Base-by-base conservation (phyloP, 37 sponge, comb jelly and placozoan species). In the Ianthella basta region DNA sequence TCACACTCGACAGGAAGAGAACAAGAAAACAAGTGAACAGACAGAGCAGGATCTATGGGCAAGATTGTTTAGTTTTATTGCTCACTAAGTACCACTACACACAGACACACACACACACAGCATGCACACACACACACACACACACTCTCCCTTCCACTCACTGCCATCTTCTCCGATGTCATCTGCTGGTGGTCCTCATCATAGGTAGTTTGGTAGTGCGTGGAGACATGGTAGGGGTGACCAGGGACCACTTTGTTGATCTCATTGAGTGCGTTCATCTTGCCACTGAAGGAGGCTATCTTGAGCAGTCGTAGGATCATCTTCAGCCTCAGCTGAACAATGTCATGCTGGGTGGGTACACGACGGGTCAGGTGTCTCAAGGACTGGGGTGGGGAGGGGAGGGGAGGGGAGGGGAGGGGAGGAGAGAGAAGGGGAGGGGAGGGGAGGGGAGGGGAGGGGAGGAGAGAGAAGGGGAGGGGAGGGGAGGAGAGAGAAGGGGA, bases 261-360 rank as follows among this genome's bases (percentile, higher is more conserved):
- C 88, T 98, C 97, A 87, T 98, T 98, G 36, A 98, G 86, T 20
- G 99, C 99, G 86, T 96, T 96, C 99, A 98, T 98, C 72, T 98
- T 98, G n/a, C 99, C 99, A 87, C 89, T 96, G 90, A 98, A 98
- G 57, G 95, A 94, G 40, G 93, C 80, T 25, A 92, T 91, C 55
- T 96, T 93, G 53, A 98, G 78, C 74, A 98, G 66, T 86, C 92
- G 84, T 18, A 92, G 84, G 21, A 95, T 94, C 95, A 96, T 94
- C 82, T 94, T 94, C 44, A 96, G 84, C 57, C 96, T 70, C 59
- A 96, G 87, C 14, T 84, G 59, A 56, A 90, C 92, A 36, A 96
- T 89, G 56, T 90, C 89, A 35, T 91, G 82, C 64, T 88, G 59
- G 25, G 72, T 82, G 38, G 88, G 80, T 0, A 90, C 72, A 21